A percentile compares a stretch with the other conserved stretches of the same genome.
phyloP scores from a whole-genome alignment of 2,113 vertebrate species.

The Amphiprion ocellaris region DNA sequence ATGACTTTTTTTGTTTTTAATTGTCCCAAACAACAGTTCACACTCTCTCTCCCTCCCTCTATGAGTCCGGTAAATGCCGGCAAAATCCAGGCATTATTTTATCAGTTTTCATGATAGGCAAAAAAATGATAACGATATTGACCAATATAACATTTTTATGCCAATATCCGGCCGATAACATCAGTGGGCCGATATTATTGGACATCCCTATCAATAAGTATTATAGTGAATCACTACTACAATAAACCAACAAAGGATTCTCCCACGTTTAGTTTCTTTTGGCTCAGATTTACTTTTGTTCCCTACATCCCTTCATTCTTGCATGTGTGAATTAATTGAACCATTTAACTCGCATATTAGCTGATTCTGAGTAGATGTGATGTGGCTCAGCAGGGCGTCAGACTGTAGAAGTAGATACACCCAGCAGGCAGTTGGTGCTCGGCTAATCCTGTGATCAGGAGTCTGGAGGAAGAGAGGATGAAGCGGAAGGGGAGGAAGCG shows the following conservation, averaged over 20 bases:
- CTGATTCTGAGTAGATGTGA: conserved; percentile 52
- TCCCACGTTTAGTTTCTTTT: not conserved
- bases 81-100: too few relatives aligned
- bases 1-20: too few relatives aligned
- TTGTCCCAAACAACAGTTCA: too few relatives aligned
- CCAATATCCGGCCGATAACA: too few relatives aligned
- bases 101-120: too few relatives aligned
- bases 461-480: conserved; percentile 39
- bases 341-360: conserved; percentile 3
- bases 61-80: too few relatives aligned
- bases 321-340: conserved; percentile 45
- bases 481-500: conserved; percentile 20
- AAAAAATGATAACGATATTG: too few relatives aligned
- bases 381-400: conserved; percentile 50
- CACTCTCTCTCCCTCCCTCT: too few relatives aligned
- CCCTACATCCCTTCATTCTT: not conserved
- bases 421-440: conserved; percentile 18
- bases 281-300: not conserved
- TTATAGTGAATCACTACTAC: not conserved
- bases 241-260: not conserved
- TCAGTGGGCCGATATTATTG: too few relatives aligned
- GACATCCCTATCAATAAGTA: too few relatives aligned
- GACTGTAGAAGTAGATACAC: conserved; percentile 35
- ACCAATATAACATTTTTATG: too few relatives aligned
- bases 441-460: conserved; percentile 57